Evolutionary conservation across 2,113 vertebrate species (phyloP), one percentile per base, ranked within the genome.

Genomic region (Thalassoma bifasciatum): DNA sequence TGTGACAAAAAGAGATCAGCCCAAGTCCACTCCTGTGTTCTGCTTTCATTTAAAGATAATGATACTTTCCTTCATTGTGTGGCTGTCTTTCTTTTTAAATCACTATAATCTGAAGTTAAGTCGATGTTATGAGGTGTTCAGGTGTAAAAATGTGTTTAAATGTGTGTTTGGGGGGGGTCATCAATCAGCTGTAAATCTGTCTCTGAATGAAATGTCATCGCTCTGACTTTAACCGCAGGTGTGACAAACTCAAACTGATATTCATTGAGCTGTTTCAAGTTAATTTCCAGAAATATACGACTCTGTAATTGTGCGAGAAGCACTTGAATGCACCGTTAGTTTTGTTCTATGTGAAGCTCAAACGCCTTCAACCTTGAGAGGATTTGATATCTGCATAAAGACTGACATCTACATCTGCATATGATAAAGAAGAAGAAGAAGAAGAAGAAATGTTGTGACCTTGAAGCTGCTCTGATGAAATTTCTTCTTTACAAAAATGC

Each of bases 321-420:
- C 21, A 37, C 60, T 53, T 51, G 47, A 60, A 75, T 10, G 78
- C 66, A 47, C 5, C 60, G 22, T 58, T 54, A 23, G 10, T 37
- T 67, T 24, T 40, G 34, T 51, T 52, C 17, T 30, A 6, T 10
- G 2, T 4, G 16, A 42, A 21, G 24, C n/a, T 16, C 38, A 52
- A 73, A 10, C 8, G 56, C 30, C 10, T 36, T 8, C 53, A 52
- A 21, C 60, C 61, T 51, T 46, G n/a, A 64, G 19, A 47, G 23
- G 14, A 56, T 38, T 11, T 37, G 12, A 8, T 46, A 53, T 54
- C 7, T 10, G 11, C 8, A 22, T 17, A 46, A 46, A 46, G 14
- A 46, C 44, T 46, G 44, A 46, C 44, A 17, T 46, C 19, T 2
- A 23, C 22, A 62, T 38, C 11, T 37, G 12, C 53, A 53, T n/a